A percentile compares a stretch with the other conserved stretches of the same genome.
These are phyloP conservation scores for Argynnis bischoffii DNA, from an alignment of 2,888 invertebrate genomes.

Conservation along the genomic window DNA sequence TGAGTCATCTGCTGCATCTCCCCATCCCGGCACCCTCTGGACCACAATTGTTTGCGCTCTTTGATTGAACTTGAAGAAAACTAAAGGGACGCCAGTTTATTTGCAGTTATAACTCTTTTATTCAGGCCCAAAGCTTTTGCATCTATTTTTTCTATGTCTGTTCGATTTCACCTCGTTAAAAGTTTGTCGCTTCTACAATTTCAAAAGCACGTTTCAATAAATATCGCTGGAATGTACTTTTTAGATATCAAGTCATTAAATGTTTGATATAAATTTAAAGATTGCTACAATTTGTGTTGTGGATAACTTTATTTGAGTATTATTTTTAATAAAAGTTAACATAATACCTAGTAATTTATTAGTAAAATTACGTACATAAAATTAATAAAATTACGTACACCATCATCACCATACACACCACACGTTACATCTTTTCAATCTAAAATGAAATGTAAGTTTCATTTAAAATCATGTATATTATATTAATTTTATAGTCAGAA, in stretches of 20 bases:
- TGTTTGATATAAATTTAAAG: background rate
- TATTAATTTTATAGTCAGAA: no score
- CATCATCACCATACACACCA: no score
- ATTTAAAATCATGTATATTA: no score
- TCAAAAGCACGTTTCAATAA: constrained; percentile 30
- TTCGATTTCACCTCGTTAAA: constrained; percentile 58
- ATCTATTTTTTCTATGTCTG: constrained; percentile 49
- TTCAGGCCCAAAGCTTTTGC: constrained; percentile 47
- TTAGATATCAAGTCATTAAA: constrained; percentile 13
- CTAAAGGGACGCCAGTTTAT: constrained; percentile 56
- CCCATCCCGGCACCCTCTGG: constrained; percentile 52
- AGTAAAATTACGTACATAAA: no score
- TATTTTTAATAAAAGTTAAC: no score
- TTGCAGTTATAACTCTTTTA: constrained; percentile 64
- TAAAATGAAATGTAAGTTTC: no score
- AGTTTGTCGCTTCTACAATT: constrained; percentile 46
- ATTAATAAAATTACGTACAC: no score
- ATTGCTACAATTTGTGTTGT: no score
- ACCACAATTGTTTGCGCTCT: constrained; percentile 67
- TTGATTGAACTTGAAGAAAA: constrained; percentile 73
- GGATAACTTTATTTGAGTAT: no score
- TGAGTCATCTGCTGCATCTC: constrained; percentile 68
- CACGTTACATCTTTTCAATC: no score
- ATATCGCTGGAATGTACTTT: constrained; percentile 27
- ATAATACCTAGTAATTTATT: no score